phyloP scores from a whole-genome alignment of 2,888 invertebrate genomes.

The Lasioglossum figueresi region DNA sequence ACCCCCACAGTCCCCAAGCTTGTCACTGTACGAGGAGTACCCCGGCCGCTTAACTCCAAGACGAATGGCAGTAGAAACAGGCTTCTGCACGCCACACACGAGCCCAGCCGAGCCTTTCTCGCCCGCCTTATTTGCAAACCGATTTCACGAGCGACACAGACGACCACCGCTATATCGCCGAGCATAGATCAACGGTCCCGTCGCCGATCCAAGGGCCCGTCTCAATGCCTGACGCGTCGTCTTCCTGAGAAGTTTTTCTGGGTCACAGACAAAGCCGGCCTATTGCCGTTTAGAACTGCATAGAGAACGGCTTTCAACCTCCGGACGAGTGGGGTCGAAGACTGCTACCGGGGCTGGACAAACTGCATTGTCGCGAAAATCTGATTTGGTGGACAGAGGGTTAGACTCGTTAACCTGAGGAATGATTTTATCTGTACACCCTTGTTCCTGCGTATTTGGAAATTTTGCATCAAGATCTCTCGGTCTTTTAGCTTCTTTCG shows the following conservation, averaged over 20 bases:
- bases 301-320: neutral
- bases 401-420: neutral
- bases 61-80: slow-evolving; percentile 65
- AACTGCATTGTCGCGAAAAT: neutral
- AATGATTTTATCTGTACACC: neutral
- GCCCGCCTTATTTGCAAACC: slow-evolving; percentile 70
- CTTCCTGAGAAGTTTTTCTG: slow-evolving; percentile 30
- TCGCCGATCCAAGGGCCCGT: slow-evolving; percentile 40
- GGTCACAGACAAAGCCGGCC: slow-evolving; percentile 16
- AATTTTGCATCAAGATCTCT: neutral
- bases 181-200: slow-evolving; percentile 50
- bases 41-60: slow-evolving; percentile 70
- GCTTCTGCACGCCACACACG: slow-evolving; percentile 65
- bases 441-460: neutral
- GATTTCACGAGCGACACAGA: slow-evolving; percentile 66
- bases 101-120: slow-evolving; percentile 52
- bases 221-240: slow-evolving; percentile 52
- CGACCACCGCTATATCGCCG: slow-evolving; percentile 51
- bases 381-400: neutral
- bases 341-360: neutral
- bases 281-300: neutral
- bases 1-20: slow-evolving; percentile 30
- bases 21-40: slow-evolving; percentile 55
- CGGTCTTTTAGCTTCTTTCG: neutral
- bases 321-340: neutral